These are phyloP conservation scores for Rhinopithecus roxellana DNA, from an alignment of 2,113 vertebrate species.

Conservation along the genomic window DNA sequence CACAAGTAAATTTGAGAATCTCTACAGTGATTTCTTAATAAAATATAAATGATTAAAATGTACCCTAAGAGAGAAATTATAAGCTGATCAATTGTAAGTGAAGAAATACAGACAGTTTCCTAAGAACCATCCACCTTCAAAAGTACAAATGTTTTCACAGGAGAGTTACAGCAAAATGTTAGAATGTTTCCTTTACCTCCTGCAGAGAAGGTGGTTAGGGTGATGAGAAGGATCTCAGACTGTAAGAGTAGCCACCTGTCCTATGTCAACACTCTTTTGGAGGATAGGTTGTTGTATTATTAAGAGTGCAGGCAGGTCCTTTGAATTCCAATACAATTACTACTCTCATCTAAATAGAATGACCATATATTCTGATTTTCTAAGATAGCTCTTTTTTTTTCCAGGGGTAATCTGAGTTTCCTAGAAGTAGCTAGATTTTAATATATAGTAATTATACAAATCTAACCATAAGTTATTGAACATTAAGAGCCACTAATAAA, in stretches of 20 bases:
- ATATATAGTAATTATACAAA: background rate
- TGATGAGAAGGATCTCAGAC: no score
- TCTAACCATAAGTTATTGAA: background rate
- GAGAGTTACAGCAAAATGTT: background rate
- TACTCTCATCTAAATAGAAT: background rate
- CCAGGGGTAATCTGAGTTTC: background rate
- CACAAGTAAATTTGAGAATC: background rate
- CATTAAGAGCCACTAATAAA: background rate
- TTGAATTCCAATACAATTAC: background rate
- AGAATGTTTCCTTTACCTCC: background rate
- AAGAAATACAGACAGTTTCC: background rate
- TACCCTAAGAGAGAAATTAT: background rate
- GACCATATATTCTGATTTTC: background rate
- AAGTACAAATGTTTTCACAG: background rate
- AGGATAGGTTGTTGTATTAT: background rate
- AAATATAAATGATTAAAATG: background rate
- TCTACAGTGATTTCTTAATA: background rate
- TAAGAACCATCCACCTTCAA: background rate
- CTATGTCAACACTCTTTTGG: background rate
- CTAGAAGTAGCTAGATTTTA: background rate
- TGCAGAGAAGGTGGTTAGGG: no score
- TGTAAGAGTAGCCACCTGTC: rapidly evolving
- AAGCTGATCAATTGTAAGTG: background rate
- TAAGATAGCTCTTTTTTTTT: background rate
- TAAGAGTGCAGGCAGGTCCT: background rate